Evolutionary conservation across 1,140 invertebrate genomes (phyloP).

Genomic region (Aphelenchoides fujianensis): DNA sequence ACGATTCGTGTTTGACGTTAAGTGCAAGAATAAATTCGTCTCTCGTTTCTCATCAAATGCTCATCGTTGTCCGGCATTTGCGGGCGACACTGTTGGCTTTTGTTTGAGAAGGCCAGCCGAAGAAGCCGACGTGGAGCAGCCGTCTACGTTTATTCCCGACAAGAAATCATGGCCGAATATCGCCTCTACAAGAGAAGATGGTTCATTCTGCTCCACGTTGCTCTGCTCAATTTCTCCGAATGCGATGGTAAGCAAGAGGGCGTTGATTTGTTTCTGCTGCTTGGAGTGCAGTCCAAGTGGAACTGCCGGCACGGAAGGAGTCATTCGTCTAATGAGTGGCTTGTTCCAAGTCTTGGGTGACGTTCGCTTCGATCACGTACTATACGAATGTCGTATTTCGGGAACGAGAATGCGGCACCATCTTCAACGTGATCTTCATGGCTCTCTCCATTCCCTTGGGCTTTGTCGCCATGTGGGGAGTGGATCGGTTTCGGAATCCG

Average conservation of each 20-base stretch:
- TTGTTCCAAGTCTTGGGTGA: conserved; percentile 65
- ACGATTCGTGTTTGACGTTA: too few relatives aligned
- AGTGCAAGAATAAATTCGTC: too few relatives aligned
- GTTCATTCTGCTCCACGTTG: conserved; percentile 63
- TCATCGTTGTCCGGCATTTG: too few relatives aligned
- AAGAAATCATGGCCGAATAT: background rate
- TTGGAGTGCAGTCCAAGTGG: background rate
- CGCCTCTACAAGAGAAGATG: conserved; percentile 56
- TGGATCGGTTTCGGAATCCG: conserved; percentile 65
- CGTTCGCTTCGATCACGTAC: conserved; percentile 65
- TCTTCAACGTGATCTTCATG: conserved; percentile 65
- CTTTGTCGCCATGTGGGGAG: conserved; percentile 64
- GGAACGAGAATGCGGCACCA: conserved; percentile 62
- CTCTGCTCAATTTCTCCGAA: conserved; percentile 65
- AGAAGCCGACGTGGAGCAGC: too few relatives aligned
- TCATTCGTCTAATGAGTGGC: background rate
- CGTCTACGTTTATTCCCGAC: background rate
- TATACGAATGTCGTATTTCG: conserved; percentile 63
- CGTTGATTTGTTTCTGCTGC: background rate
- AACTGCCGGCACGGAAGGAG: too few relatives aligned
- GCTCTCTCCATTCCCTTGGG: conserved; percentile 64
- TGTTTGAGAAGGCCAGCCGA: too few relatives aligned
- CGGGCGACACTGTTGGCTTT: too few relatives aligned
- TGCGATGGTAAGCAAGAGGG: conserved; percentile 62
- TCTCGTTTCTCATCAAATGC: too few relatives aligned